Percentiles rank a stretch among this genome's conserved stretches.
These are phyloP conservation scores for Candidula unifasciata DNA, from an alignment of 2,888 invertebrate genomes.

Conservation along the genomic window DNA sequence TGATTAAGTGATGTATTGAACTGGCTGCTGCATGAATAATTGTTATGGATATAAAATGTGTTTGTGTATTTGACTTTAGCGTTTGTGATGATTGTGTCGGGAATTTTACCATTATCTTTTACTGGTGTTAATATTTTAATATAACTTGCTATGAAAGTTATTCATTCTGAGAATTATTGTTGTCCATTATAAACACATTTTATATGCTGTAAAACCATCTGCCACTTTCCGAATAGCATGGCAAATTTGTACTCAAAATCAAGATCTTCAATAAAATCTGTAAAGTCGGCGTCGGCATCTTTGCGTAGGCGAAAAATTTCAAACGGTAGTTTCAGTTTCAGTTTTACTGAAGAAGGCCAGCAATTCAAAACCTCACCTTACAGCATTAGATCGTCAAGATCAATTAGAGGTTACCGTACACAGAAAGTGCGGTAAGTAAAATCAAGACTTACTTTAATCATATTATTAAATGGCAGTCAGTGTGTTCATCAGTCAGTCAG, in stretches of 20 bases:
- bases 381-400: background rate
- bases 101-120: background rate
- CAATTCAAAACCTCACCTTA: background rate
- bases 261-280: slow-evolving; percentile 28
- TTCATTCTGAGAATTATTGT: background rate
- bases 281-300: slow-evolving; percentile 20
- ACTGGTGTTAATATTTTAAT: background rate
- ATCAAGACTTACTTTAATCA: too few species aligned
- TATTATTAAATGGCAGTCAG: too few species aligned
- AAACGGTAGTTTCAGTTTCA: background rate
- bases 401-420: background rate
- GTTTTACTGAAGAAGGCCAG: slow-evolving; percentile 20
- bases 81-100: background rate
- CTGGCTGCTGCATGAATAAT: background rate
- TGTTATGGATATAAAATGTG: background rate
- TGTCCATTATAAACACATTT: background rate
- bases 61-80: slow-evolving; percentile 16
- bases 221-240: slow-evolving; percentile 2
- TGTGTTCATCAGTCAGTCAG: too few species aligned
- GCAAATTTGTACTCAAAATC: slow-evolving; percentile 21
- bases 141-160: background rate
- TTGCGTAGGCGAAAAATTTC: background rate
- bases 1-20: background rate
- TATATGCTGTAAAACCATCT: background rate
- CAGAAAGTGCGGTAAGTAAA: slow-evolving; percentile 10